Percentiles rank a stretch among this genome's conserved stretches.
Evolutionary conservation across 2,113 vertebrate species (phyloP).

Genomic region (cattle (Bos taurus)): DNA sequence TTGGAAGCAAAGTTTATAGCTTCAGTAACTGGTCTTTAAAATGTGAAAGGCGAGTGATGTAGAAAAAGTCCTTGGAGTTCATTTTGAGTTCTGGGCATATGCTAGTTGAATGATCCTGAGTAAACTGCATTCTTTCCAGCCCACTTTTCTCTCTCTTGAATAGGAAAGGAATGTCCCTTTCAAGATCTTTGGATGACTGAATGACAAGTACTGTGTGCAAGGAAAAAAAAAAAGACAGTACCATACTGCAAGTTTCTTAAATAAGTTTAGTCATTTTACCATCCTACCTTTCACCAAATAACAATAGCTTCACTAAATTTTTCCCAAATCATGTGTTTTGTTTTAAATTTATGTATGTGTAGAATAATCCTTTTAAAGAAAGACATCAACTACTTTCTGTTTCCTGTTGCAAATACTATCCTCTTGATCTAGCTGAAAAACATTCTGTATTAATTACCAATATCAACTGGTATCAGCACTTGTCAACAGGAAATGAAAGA

Average conservation of each 20-base stretch:
- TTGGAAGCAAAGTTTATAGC: background rate
- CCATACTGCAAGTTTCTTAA: background rate
- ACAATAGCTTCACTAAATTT: background rate
- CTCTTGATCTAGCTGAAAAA: background rate
- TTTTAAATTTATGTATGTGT: background rate
- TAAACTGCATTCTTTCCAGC: background rate
- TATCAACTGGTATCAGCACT: background rate
- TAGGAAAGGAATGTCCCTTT: background rate
- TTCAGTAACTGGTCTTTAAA: background rate
- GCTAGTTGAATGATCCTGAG: background rate
- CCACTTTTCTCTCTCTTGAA: background rate
- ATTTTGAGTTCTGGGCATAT: background rate
- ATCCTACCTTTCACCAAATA: background rate
- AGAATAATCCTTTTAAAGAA: background rate
- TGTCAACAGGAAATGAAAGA: background rate
- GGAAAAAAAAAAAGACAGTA: background rate
- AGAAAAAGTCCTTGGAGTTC: background rate
- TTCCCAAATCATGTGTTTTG: background rate
- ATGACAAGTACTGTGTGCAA: background rate
- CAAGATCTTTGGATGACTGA: background rate
- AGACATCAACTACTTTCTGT: background rate
- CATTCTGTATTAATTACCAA: background rate
- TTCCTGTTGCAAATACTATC: background rate
- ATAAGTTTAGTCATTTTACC: background rate
- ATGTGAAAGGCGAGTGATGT: background rate